A percentile compares a stretch with the other conserved stretches of the same genome.
Evolutionary conservation across 2,888 invertebrate species (phyloP).

Genomic region (Strigamia maritima): DNA sequence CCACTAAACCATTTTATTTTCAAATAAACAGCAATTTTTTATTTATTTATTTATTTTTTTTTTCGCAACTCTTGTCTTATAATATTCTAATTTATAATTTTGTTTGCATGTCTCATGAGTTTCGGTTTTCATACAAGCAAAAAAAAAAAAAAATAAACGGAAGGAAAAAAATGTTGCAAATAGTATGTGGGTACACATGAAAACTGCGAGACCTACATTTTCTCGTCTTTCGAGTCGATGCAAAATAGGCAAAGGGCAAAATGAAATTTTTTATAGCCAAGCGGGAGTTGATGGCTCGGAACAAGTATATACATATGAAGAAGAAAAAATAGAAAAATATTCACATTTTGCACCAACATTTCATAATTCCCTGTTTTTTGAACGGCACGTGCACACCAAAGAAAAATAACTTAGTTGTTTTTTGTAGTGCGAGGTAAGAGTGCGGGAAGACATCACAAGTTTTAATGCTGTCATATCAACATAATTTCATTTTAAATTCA

Average conservation of each 20-base stretch:
- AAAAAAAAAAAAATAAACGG: not conserved
- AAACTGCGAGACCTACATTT: conserved; percentile 4
- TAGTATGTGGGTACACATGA: conserved; percentile 2
- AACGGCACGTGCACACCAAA: not conserved
- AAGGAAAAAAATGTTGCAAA: not conserved
- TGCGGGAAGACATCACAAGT: not conserved
- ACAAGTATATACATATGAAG: not conserved
- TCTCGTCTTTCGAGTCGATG: conserved; percentile 4
- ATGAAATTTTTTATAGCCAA: conserved; percentile 4
- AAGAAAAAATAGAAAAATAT: not conserved
- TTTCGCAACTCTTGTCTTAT: not conserved
- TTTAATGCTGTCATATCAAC: not conserved
- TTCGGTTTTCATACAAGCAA: not conserved
- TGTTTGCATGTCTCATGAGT: conserved; percentile 4
- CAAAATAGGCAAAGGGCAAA: conserved; percentile 4
- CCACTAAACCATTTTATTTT: not conserved
- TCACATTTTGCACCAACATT: not conserved
- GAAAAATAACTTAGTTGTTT: not conserved
- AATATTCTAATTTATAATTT: conserved; percentile 4
- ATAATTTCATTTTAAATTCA: conserved; percentile 4
- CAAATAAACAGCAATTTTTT: too few species aligned
- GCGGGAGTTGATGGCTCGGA: not conserved
- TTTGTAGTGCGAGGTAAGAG: not conserved
- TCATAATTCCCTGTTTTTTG: not conserved
- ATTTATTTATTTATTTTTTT: not conserved